Percentiles rank a stretch among this genome's conserved stretches.
Conservation (phyloP, 2,113 vertebrate species). For the Sardina pilchardus region DNA sequence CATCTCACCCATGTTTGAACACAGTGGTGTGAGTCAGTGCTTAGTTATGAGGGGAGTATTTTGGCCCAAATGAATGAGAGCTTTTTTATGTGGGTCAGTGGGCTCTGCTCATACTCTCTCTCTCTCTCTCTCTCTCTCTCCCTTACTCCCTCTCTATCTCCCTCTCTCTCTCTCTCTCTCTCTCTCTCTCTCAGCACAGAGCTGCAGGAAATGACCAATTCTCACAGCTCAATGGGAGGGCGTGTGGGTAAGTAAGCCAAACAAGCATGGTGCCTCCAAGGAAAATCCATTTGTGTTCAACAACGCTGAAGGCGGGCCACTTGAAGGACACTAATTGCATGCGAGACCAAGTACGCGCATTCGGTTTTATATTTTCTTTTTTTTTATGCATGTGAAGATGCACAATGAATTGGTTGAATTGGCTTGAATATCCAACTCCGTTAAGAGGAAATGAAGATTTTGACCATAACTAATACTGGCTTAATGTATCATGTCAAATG, state of each 20-base stretch:
- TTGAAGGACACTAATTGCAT: slow-evolving; percentile 40
- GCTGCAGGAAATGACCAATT: slow-evolving; percentile 53
- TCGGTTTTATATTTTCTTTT: background rate
- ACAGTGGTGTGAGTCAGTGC: slow-evolving; percentile 66
- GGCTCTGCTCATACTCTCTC: slow-evolving; percentile 58
- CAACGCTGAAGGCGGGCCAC: slow-evolving; percentile 28
- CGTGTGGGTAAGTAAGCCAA: slow-evolving; percentile 52
- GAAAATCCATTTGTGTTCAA: slow-evolving; percentile 51
- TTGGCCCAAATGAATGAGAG: slow-evolving; percentile 65
- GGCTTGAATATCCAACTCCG: background rate
- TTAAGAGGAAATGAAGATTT: background rate
- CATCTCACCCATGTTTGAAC: slow-evolving; percentile 49
- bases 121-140: slow-evolving; percentile 2
- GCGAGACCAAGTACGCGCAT: background rate
- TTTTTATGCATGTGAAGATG: background rate
- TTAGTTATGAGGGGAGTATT: slow-evolving; percentile 71
- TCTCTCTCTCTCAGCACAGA: background rate
- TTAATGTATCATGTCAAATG: background rate
- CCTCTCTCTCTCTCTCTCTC: background rate
- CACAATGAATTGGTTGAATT: background rate
- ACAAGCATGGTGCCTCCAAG: slow-evolving; percentile 21
- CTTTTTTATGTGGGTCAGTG: slow-evolving; percentile 66
- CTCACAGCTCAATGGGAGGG: slow-evolving; percentile 40
- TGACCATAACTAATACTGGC: background rate
- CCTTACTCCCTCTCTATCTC: background rate